Evolutionary conservation across 2,888 invertebrate genomes (phyloP), one percentile per base, ranked within the genome.

Genomic region (Caenorhabditis macrosperma): DNA sequence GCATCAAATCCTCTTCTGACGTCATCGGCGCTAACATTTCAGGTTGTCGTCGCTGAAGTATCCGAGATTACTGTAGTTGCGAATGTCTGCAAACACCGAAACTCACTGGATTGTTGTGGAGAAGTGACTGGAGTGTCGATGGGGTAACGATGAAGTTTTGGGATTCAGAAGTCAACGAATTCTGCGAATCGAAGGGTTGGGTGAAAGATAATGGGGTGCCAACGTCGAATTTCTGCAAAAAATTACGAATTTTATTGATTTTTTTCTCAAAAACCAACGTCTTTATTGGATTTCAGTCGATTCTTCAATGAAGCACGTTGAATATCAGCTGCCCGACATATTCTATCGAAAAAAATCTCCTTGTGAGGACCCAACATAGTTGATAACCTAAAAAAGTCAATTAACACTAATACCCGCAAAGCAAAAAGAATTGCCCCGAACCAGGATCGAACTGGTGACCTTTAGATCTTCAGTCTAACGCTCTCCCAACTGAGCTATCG

Each of bases 401-500:
- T 9, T n/a, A n/a, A n/a, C n/a, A n/a, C n/a, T n/a, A n/a, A n/a
- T n/a, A n/a, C n/a, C n/a, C n/a, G n/a, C n/a, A 61, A 38, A 55
- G 26, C 1, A 10, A 66, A 66, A 78, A 72, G n/a, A 52, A 59
- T 71, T 87, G 87, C 87, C 87, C 76, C 86, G 87, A 87, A 83
- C 88, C 88, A 87, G 88, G 88, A 88, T 88, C 87, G 88, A 88
- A 88, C 88, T 87, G 86, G 88, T 81, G 88, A 89, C 88, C 83
- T 89, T 88, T 89, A 89, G 88, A 88, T 88, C 89, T 88, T 88
- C 89, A 88, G 88, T 88, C 89, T 89, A 89, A 89, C 88, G 89
- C 88, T 89, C 88, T 88, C 88, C 88, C 88, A 87, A 88, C 88
- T 88, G 89, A 88, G 88, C 88, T 88, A 88, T 88, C 85, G 72